Evolutionary conservation across 2,113 vertebrate species (phyloP), one percentile per base, ranked within the genome.

Genomic region (Jaculus jaculus): DNA sequence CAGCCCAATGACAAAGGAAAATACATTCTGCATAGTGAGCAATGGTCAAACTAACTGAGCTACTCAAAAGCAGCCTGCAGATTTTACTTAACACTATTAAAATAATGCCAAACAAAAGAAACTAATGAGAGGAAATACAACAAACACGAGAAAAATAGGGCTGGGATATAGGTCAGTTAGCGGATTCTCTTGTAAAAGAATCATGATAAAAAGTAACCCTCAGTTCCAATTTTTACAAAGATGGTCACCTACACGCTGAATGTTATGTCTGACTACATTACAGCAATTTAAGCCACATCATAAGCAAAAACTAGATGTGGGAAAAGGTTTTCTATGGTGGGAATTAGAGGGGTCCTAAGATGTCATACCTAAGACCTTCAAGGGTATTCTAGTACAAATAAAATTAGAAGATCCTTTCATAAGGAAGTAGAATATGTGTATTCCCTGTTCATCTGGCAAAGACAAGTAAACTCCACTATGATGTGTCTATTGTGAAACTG

Each of bases 71-170:
- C 23, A 71, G 23, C 92, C 32, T 39, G 65, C 71, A 69, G 75
- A 91, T 84, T 87, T 73, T 73, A 92, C 39, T 89, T 89, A 87
- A 47, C 30, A 39, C 39, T 83, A 66, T 66, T 87, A 83, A 95
- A 83, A 91, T 90, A 94, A 83, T 37, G 26, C 1, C 51, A 58
- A 54, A 54, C 54, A 54, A 15, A 54, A 54, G 54, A 54, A 54
- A 54, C 54, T 7, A 15, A 54, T 54, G 54, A 54, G 54, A 16
- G 54, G 54, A 12, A 54, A 73, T 34, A 47, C 42, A 47, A 47
- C 42, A 47, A 47, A 47, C 42, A 47, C 5, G 13, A 54, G 13
- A 54, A 54, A 54, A 68, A 68, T 15, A 16, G 30, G 32, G 4
- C 30, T 68, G 66, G 28, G 2, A 47, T 16, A 12, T 16, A 54